These are phyloP conservation scores for Rhinichthys klamathensis DNA, from an alignment of 2,113 vertebrate genomes.

Conservation along the genomic window DNA sequence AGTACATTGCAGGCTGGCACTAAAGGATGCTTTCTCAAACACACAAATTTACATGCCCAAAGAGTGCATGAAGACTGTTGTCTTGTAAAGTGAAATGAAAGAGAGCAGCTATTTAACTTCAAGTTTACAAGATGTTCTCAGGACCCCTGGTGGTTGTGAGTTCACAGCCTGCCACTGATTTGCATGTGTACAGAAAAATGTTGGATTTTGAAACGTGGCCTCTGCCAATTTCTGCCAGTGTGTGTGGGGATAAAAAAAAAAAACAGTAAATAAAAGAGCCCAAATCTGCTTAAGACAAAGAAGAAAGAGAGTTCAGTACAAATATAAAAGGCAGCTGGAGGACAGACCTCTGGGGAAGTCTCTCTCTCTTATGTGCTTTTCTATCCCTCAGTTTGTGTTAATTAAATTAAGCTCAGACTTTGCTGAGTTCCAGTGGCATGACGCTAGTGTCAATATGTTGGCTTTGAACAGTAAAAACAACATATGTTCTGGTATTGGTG, in stretches of 20 bases:
- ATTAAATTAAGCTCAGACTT: constrained; percentile 33
- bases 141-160: constrained; percentile 39
- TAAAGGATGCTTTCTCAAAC: neutral
- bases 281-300: constrained; percentile 24
- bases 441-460: neutral
- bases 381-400: neutral
- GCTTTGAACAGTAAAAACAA: neutral
- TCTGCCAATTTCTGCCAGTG: constrained; percentile 44
- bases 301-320: neutral
- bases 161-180: constrained; percentile 54
- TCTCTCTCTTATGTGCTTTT: neutral
- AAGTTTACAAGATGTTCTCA: constrained; percentile 39
- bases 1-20: too few relatives aligned
- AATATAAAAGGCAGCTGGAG: constrained; percentile 15
- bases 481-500: neutral
- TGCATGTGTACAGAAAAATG: constrained; percentile 53
- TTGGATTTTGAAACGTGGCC: constrained; percentile 63
- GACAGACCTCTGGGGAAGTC: constrained; percentile 5
- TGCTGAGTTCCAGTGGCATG: neutral
- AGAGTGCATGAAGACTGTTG: neutral
- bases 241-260: constrained; percentile 34
- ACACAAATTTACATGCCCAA: neutral
- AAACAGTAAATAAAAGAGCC: constrained; percentile 14
- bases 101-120: constrained; percentile 16
- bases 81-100: neutral